Evolutionary conservation across 2,888 invertebrate species (phyloP).

Genomic region (Salticus scenicus): DNA sequence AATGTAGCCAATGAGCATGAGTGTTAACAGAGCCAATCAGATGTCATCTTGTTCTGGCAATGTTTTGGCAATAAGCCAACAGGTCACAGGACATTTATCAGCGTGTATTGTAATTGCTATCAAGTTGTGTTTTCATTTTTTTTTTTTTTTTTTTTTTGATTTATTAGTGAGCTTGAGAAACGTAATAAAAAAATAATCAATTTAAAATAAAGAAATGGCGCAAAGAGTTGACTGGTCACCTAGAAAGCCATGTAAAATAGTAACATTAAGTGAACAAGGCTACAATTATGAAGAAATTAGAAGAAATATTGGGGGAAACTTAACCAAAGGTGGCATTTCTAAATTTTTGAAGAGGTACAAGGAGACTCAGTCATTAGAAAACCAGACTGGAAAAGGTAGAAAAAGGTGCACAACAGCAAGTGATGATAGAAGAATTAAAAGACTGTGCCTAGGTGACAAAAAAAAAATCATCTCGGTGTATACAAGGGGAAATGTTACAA

Average conservation of each 20-base stretch:
- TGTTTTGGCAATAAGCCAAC: too few relatives aligned
- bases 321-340: constrained; percentile 12
- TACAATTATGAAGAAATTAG: background rate
- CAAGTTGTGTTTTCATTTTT: too few relatives aligned
- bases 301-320: background rate
- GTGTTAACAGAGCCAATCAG: too few relatives aligned
- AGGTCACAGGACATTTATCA: too few relatives aligned
- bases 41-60: too few relatives aligned
- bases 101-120: too few relatives aligned
- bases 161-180: background rate
- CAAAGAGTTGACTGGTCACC: constrained; percentile 16
- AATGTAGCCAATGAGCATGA: too few relatives aligned
- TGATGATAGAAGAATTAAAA: too few relatives aligned
- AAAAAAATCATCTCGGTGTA: too few relatives aligned
- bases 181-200: background rate
- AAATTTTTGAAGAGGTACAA: constrained; percentile 8
- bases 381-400: background rate
- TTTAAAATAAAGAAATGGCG: background rate
- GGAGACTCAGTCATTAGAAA: constrained; percentile 1
- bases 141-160: background rate
- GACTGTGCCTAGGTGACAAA: too few relatives aligned
- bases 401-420: background rate
- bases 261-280: background rate
- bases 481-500: too few relatives aligned
- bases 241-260: constrained; percentile 8